These are phyloP conservation scores for Conistra vaccinii DNA, from an alignment of 2,888 invertebrate species.

Conservation along the genomic window DNA sequence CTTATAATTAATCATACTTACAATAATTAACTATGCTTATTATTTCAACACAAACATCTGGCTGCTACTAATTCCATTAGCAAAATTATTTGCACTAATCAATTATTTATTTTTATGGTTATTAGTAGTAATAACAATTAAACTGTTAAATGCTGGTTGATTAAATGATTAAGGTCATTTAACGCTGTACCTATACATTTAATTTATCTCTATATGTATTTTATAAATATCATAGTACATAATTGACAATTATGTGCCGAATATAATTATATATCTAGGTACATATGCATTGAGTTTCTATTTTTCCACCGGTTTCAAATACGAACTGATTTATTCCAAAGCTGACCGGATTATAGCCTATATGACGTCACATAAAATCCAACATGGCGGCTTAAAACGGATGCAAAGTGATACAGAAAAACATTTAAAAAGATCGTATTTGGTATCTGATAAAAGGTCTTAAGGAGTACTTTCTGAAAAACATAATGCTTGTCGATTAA, in stretches of 20 bases:
- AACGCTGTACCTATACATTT: neutral
- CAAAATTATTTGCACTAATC: conserved; percentile 30
- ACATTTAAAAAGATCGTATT: too few relatives aligned
- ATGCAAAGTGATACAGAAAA: too few relatives aligned
- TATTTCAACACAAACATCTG: conserved; percentile 20
- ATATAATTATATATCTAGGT: neutral
- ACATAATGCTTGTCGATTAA: too few relatives aligned
- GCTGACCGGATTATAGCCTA: too few relatives aligned
- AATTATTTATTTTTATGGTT: neutral
- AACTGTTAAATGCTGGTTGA: conserved; percentile 6
- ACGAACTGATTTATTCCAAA: neutral
- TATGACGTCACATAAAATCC: too few relatives aligned
- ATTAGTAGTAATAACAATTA: neutral
- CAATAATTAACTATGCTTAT: conserved; percentile 27
- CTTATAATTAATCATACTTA: conserved; percentile 42
- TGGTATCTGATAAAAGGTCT: too few relatives aligned
- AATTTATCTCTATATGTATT: neutral
- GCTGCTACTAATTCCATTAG: conserved; percentile 22
- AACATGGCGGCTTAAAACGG: too few relatives aligned
- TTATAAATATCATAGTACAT: neutral
- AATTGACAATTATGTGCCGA: conserved; percentile 16
- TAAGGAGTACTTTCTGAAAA: too few relatives aligned
- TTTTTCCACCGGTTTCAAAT: neutral
- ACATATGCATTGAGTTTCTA: neutral
- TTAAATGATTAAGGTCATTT: conserved; percentile 8